Conservation (phyloP, 2,797 vertebrate species). For the Prionace glauca region DNA sequence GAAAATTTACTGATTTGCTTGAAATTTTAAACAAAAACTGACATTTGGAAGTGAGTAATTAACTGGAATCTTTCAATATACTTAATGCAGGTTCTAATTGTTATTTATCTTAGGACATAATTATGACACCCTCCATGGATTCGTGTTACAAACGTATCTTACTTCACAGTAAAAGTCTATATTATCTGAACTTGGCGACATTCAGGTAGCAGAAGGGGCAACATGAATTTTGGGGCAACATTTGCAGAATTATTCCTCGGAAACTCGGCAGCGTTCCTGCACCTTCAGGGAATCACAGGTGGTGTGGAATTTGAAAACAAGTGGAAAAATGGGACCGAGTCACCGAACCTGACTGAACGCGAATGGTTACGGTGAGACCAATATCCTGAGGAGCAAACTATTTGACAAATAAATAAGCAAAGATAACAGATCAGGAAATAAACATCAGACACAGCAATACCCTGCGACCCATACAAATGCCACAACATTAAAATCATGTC, state of each 20-base stretch:
- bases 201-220: not conserved
- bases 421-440: not conserved
- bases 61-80: not conserved
- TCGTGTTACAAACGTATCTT: not conserved
- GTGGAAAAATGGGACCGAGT: not conserved
- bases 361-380: not conserved
- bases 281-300: not conserved
- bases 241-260: not conserved
- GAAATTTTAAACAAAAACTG: not conserved
- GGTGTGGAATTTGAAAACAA: not conserved
- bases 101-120: not conserved
- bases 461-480: not conserved
- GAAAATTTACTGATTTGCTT: not conserved
- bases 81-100: not conserved
- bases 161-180: not conserved
- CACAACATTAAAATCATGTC: constrained; percentile 15
- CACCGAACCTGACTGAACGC: not conserved
- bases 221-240: not conserved
- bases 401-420: constrained; percentile 30
- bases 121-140: not conserved
- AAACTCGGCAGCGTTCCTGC: not conserved
- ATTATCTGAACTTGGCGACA: not conserved
- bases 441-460: constrained; percentile 26
- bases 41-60: not conserved
- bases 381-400: not conserved